Base-by-base conservation (phyloP, 1,140 invertebrate species). In the Euborellia annulipes region DNA sequence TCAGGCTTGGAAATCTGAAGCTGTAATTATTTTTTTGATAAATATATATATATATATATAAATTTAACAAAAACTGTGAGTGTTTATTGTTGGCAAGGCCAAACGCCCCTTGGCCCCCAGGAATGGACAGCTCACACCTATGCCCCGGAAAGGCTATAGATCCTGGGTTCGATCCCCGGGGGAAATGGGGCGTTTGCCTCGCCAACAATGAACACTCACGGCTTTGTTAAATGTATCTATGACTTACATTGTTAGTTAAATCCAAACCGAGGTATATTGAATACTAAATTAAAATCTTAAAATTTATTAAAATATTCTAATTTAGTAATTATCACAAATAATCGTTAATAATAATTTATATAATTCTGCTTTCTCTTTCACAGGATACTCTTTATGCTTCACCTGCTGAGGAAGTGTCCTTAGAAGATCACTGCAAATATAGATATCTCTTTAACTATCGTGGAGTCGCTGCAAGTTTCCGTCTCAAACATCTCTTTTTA, bases 401-500 rank as follows among this genome's bases (percentile, higher is more conserved):
- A 22, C 85, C 93, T 45, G 92, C 90, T 0, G 53, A 72, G 54
- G 92, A 96, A 71, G 79, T 93, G 1, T 73, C 80, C 17, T 76
- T 97, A 49, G 89, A 94, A 68, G 75, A 87, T 36, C 92, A 97
- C 63, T 97, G 93, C 65, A 70, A 79, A 60, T 93, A 85, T 61
- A 92, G 91, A 63, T 95, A 93, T 68, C 67, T 97, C 41, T 95
- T 96, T 55, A 98, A 98, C 67, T 96, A 89, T 59, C 73, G 91
- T 49, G 93, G 93, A 17, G 92, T 98, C 0, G 91, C 92, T 13
- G 93, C 93, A 18, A 95, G 90, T 62, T 98, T 98, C 62, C 71
- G 93, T n/a, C 79, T 94, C 21, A 96, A 96, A 56, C 92, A 97
- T 68, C 72, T 98, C 20, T 93, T 97, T 59, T 63, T 97, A 0